A percentile compares a stretch with the other conserved stretches of the same genome.
phyloP scores from a whole-genome alignment of 1,140 invertebrate genomes.

The Homalodisca vitripennis region DNA sequence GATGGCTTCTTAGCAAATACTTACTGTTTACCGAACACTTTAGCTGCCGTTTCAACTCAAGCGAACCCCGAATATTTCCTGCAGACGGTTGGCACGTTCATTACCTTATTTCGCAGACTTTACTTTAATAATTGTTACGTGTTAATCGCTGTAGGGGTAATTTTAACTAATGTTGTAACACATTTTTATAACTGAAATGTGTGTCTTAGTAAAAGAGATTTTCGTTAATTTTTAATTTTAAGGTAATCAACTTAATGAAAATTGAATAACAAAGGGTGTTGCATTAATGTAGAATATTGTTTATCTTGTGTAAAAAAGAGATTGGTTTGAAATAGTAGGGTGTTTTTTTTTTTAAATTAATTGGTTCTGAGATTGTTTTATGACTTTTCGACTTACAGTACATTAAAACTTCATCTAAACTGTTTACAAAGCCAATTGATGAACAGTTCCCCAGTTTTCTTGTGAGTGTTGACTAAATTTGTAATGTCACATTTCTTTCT shows the following conservation, averaged over 20 bases:
- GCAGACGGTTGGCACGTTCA: not conserved
- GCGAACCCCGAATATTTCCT: not conserved
- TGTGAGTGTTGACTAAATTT: not conserved
- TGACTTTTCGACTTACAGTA: not conserved
- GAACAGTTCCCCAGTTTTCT: not conserved
- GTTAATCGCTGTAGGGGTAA: not conserved
- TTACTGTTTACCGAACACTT: slow-evolving; percentile 20
- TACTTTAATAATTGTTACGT: not conserved
- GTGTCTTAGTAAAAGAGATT: not conserved
- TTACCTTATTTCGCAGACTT: not conserved
- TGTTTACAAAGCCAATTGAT: not conserved
- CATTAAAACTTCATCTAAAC: not conserved
- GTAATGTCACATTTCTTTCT: not conserved
- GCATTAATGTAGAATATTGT: too few species aligned
- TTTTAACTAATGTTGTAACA: not conserved
- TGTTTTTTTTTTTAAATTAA: too few species aligned
- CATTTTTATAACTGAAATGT: not conserved
- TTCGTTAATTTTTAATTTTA: too few species aligned
- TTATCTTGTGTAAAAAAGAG: too few species aligned
- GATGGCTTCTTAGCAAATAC: slow-evolving; percentile 14
- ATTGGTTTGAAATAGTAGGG: too few species aligned
- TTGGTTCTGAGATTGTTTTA: too few species aligned
- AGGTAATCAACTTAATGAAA: too few species aligned
- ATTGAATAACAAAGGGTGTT: too few species aligned
- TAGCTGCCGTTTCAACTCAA: not conserved